Base-by-base conservation (phyloP, 2,888 invertebrate genomes). In the Tetropium fuscum region DNA sequence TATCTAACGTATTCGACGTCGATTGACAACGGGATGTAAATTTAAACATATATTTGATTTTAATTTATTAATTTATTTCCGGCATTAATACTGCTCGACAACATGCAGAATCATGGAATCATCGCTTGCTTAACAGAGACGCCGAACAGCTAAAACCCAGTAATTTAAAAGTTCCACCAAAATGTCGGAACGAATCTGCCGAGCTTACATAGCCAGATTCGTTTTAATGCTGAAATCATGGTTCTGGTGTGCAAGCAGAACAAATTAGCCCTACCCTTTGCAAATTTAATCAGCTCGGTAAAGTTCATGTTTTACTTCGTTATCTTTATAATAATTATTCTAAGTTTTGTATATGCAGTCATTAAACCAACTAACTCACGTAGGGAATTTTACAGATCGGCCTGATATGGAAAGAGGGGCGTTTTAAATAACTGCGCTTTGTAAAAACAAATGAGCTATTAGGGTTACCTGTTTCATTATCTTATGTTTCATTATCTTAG, bases 151-250 rank as follows among this genome's bases (percentile, higher is more conserved):
- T 48, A 48, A 48, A 34, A 36, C 34, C 18, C 34, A 34, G 36
- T 20, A 20, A 36, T 34, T 48, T 48, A 48, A 48, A 48, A 48
- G 32, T 34, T 45, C 10, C 44, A 19, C 19, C 20, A 13, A 13
- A 41, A 41, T 8, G 41, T 41, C 30, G 32, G 30, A 32, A 6
- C 30, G 45, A 10, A 6, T 45, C 18, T 13, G 32, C 34, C 20
- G 20, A 34, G 48, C 36, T 48, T 48, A 48, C 48, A 48, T 19
- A 34, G 34, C 19, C 34, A 19, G 48, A 48, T 48, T 48, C 36
- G 20, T 20, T 48, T 22, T 34, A 20, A 41, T 19, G 5, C 47
- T 11, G 32, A 18, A 47, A 18, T 19, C 32, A 10, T 10, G 45
- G 10, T 32, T 10, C 30, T 7, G 32, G n/a, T 10, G 10, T 30